Evolutionary conservation across 2,888 invertebrate genomes (phyloP), one percentile per base, ranked within the genome.

Genomic region (Orchestes rusci): DNA sequence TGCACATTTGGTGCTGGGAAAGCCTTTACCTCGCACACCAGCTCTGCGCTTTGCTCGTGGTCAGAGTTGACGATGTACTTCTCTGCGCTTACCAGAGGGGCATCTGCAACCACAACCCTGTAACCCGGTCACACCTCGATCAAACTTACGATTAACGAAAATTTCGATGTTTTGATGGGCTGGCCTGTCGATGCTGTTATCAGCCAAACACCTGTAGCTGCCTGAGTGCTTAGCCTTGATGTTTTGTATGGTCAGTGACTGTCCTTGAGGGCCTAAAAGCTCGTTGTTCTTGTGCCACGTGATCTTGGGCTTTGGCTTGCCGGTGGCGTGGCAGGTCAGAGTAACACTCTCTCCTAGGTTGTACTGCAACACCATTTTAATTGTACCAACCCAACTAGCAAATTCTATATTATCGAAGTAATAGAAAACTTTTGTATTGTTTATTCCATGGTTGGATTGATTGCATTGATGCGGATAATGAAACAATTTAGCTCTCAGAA

Each of bases 201-300:
- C 66, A 18, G 72, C 73, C 10, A 67, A 57, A 52, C 74, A 73
- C 29, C 69, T 66, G 56, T 73, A 73, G 16, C 56, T 52, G 5
- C 73, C 73, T 17, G 64, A 58, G 53, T 72, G 63, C 15, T 61
- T 58, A 3, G 56, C 58, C 13, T 53, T 59, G 15, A 67, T 51
- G 35, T 62, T 59, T 17, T 59, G 55, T 42, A 72, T 68, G 2
- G 58, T 62, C 7, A 72, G 53, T 16, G 53, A 59, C 18, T 64
- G 59, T 7, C 68, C 69, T 35, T 56, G 53, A 1, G 55, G 39
- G 3, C 45, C 57, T 3, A 65, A 48, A 17, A 58, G 51, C 40
- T 57, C 52, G 35, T 45, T 56, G 44, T 53, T 52, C 51, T 57
- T 57, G 51, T 58, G 54, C 73, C 73, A 73, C 5, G 62, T 62